phyloP scores from a whole-genome alignment of 2,797 vertebrate species.

The Neosilurus hyrtlii region DNA sequence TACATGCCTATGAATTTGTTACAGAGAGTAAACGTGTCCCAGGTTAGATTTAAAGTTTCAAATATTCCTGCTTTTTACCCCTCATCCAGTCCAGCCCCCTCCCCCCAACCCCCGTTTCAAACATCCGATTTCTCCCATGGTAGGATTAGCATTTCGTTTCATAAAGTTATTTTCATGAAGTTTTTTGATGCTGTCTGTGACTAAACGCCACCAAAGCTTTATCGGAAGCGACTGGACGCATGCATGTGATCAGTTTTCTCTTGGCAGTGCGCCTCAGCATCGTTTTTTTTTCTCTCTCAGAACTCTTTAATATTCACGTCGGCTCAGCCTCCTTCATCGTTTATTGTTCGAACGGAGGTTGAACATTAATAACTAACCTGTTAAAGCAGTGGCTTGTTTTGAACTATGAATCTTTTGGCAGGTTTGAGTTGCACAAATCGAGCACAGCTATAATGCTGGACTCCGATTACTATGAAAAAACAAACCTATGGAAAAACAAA shows the following conservation, averaged over 20 bases:
- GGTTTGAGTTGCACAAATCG: conserved; percentile 33
- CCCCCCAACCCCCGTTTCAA: neutral
- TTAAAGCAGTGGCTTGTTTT: conserved; percentile 53
- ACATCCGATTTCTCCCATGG: conserved; percentile 14
- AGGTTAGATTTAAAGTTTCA: conserved; percentile 35
- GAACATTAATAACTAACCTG: conserved; percentile 48
- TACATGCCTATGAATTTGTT: conserved; percentile 63
- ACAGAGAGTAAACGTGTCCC: conserved; percentile 57
- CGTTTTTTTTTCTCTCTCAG: conserved; percentile 13
- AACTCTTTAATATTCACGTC: conserved; percentile 35
- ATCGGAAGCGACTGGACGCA: conserved; percentile 29
- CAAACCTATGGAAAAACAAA: neutral
- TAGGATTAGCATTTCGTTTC: conserved; percentile 18
- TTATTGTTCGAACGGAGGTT: conserved; percentile 59
- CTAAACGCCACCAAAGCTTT: conserved; percentile 49
- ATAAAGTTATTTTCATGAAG: conserved; percentile 27
- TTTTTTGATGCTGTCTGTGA: conserved; percentile 33
- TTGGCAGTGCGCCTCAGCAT: conserved; percentile 8
- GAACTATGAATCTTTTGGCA: conserved; percentile 21
- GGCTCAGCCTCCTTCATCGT: conserved; percentile 48
- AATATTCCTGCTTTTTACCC: neutral
- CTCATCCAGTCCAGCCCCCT: neutral
- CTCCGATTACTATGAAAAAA: conserved; percentile 24
- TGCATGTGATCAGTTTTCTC: conserved; percentile 24
- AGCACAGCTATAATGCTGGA: conserved; percentile 33